Evolutionary conservation across 2,888 invertebrate species (phyloP).

Genomic region (Choreutis nemorana): DNA sequence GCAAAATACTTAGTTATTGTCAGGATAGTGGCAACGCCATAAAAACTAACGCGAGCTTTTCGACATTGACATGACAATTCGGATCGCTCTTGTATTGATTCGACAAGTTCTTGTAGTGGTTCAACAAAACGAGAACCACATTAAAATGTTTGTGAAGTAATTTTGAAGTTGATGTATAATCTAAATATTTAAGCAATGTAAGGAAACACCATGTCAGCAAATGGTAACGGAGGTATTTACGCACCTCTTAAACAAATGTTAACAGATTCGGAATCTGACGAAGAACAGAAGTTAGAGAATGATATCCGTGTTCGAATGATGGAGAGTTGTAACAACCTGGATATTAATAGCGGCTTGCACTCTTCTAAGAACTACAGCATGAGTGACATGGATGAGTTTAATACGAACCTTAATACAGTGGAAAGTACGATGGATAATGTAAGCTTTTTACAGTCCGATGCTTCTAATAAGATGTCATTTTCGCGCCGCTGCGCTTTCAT

Average conservation of each 20-base stretch:
- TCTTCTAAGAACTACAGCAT: conserved; percentile 51
- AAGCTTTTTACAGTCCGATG: conserved; percentile 53
- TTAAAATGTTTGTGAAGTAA: too few species aligned
- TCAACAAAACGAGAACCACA: too few species aligned
- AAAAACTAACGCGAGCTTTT: too few species aligned
- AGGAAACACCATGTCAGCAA: conserved; percentile 40
- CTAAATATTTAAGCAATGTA: background rate
- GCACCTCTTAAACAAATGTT: conserved; percentile 80
- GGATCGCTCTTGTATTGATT: too few species aligned
- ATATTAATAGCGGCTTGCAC: conserved; percentile 50
- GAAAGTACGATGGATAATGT: conserved; percentile 60
- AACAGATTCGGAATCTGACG: conserved; percentile 81
- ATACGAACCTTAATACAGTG: conserved; percentile 49
- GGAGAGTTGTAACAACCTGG: conserved; percentile 49
- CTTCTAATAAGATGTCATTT: conserved; percentile 70
- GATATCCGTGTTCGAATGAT: conserved; percentile 31
- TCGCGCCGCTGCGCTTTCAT: conserved; percentile 74
- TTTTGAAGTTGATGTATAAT: too few species aligned
- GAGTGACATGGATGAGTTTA: conserved; percentile 56
- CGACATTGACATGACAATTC: too few species aligned
- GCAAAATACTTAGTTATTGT: too few species aligned
- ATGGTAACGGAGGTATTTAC: conserved; percentile 66
- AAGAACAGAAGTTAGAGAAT: conserved; percentile 62
- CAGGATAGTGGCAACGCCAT: too few species aligned
- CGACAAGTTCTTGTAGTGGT: too few species aligned